Conservation (phyloP, 2,113 vertebrate genomes). For the Engystomops pustulosus region DNA sequence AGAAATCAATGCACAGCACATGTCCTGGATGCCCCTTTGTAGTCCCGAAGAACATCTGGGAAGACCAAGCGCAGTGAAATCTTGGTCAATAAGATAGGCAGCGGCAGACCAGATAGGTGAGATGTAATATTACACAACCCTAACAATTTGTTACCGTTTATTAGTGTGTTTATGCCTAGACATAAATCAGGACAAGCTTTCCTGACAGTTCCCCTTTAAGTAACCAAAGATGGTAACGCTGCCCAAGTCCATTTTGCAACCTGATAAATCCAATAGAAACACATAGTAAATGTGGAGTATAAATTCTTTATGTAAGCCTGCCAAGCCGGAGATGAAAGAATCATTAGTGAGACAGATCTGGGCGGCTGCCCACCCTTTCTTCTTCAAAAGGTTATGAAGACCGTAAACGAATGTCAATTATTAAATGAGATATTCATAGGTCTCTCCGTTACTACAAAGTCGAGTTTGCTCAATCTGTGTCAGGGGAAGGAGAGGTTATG, state of each 20-base stretch:
- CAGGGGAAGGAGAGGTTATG: neutral
- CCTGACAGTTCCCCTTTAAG: neutral
- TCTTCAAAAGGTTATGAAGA: slow-evolving; percentile 54
- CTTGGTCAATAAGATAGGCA: neutral
- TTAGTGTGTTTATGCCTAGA: neutral
- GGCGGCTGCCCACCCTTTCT: slow-evolving; percentile 49
- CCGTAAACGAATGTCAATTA: slow-evolving; percentile 33
- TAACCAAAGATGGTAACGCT: neutral
- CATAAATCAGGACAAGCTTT: neutral
- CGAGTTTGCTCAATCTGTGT: too few relatives aligned
- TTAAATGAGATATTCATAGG: slow-evolving; percentile 39
- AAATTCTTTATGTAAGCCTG: slow-evolving; percentile 43
- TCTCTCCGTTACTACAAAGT: slow-evolving; percentile 16
- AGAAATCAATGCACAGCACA: too few relatives aligned
- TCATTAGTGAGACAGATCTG: slow-evolving; percentile 47
- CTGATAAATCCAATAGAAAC: slow-evolving; percentile 45
- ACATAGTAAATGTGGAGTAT: slow-evolving; percentile 23
- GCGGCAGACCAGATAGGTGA: neutral
- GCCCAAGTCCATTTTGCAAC: slow-evolving; percentile 11
- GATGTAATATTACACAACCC: neutral
- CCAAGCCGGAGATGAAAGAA: slow-evolving; percentile 52
- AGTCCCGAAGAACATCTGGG: neutral
- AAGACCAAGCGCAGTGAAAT: too few relatives aligned
- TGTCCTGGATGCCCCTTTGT: too few relatives aligned
- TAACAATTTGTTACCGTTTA: slow-evolving; percentile 1